Base-by-base conservation (phyloP, 2,888 invertebrate species). In the Agonopterix arenella region DNA sequence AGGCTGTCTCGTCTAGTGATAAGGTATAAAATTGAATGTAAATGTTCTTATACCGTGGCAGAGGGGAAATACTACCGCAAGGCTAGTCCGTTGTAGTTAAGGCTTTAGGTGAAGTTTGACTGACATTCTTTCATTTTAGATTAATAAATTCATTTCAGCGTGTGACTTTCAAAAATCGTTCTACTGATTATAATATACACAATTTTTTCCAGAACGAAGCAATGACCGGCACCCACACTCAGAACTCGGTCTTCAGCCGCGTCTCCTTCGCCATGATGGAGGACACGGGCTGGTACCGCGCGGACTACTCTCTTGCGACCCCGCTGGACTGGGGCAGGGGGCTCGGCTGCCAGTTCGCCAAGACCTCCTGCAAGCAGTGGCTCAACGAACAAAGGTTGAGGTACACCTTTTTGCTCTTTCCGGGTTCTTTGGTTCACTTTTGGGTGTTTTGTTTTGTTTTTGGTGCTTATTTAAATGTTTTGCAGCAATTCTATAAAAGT, bases 211-310 rank as follows among this genome's bases (percentile, higher is more conserved):
- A 98, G 96, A 98, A 98, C 80, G 99, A 99, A 85, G 98, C 98
- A 0, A 99, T 99, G 99, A 99, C 99, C 0, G 99, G 98, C 1
- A 98, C 98, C 0, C 99, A 99, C 80, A 99, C 99, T 0, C 98
- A 98, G 80, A 98, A 98, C 84, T 98, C 98, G 0, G 97, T 98
- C 0, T 98, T 98, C 82, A 98, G 98, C 1, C 90, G 98, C 13
- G 93, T 99, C 49, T 98, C 98, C 0, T 90, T 99, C 57, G 99
- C 99, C 0, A 84, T 99, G 57, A 96, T 99, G 97, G 98, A 99
- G 76, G 99, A 99, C 75, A 98, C 98, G 0, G 99, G 99, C 53
- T 99, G 97, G 98, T 98, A 98, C 81, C 91, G 92, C 10, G 97
- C 97, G 1, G 96, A 98, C 80, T 98, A 98, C 73, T 90, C 91